phyloP scores from a whole-genome alignment of 2,888 invertebrate species.

The Dusona sp. region DNA sequence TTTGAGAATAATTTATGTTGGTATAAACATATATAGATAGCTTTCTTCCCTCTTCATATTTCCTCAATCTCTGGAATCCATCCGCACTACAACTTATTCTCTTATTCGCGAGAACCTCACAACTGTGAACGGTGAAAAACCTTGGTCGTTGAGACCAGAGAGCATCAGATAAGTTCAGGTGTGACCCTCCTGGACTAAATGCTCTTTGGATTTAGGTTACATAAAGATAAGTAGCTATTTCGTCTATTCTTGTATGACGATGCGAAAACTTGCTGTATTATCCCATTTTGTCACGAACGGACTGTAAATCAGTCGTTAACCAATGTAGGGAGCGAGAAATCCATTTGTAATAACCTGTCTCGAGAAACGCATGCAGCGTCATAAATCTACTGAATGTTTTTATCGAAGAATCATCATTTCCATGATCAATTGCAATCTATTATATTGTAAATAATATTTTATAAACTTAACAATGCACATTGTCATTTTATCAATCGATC shows the following conservation, averaged over 20 bases:
- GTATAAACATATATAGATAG: neutral
- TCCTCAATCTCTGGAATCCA: neutral
- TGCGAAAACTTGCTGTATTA: neutral
- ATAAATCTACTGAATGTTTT: neutral
- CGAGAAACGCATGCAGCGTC: neutral
- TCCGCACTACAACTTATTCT: slow-evolving; percentile 26
- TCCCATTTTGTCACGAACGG: neutral
- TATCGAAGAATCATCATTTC: neutral
- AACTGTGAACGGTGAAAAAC: slow-evolving; percentile 7
- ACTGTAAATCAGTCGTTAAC: neutral
- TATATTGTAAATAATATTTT: neutral
- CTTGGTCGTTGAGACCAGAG: slow-evolving; percentile 20
- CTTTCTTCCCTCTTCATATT: slow-evolving; percentile 11
- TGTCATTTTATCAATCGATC: neutral
- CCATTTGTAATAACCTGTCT: neutral
- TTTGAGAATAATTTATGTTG: neutral
- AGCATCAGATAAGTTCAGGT: slow-evolving; percentile 20
- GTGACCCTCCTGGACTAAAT: slow-evolving; percentile 17
- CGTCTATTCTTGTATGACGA: neutral
- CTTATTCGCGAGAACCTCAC: slow-evolving; percentile 28
- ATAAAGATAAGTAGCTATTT: slow-evolving; percentile 11
- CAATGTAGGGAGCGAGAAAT: slow-evolving; percentile 1
- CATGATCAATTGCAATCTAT: neutral
- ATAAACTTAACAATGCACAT: neutral
- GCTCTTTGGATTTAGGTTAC: slow-evolving; percentile 37